Base-by-base conservation (phyloP, 1,140 invertebrate genomes). In the Drosophila yakuba region DNA sequence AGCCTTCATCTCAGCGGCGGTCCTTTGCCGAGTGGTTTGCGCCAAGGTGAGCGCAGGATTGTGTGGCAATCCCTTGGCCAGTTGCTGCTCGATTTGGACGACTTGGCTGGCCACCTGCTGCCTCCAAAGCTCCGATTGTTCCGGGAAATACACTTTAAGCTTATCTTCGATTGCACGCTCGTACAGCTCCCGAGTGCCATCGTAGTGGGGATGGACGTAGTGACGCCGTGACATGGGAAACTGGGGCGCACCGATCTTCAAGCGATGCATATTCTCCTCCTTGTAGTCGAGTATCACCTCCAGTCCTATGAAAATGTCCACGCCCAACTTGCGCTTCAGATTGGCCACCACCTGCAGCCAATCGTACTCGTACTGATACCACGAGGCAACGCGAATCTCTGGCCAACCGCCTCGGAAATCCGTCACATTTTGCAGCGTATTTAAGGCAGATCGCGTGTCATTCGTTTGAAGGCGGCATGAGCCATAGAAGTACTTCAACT, bases 401-500 rank as follows among this genome's bases (percentile, higher is more conserved):
- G 91, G 91, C 91, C 90, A 91, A 4, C 91, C 91, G 14, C 88
- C 86, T 1, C 79, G 72, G 3, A 91, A 90, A 7, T 92, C 79
- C 0, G 80, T 76, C 11, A 86, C 78, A 23, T 80, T 43, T 2
- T 83, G 52, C 44, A 92, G 74, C 0, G 81, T 68, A 0, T n/a
- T 12, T 6, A 91, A 6, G 0, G 72, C 77, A 2, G 75, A 45
- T 1, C 39, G 17, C 1, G 80, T 81, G 12, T 90, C 51, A 10
- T 80, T 77, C 0, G 73, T 71, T 32, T 86, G 72, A 4, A 96
- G 95, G 93, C 96, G 95, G 92, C 97, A 98, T 1, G 97, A 97
- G 66, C 93, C 94, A 93, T 96, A 97, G 91, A 97, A 96, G 56
- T 94, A 93, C 93, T 97, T 97, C 1, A 96, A 95, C 91, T 96